Evolutionary conservation across 64 coral and sea anemone species (phyloP), one percentile per base, ranked within the genome.

Genomic region (Pachyseris speciosa): DNA sequence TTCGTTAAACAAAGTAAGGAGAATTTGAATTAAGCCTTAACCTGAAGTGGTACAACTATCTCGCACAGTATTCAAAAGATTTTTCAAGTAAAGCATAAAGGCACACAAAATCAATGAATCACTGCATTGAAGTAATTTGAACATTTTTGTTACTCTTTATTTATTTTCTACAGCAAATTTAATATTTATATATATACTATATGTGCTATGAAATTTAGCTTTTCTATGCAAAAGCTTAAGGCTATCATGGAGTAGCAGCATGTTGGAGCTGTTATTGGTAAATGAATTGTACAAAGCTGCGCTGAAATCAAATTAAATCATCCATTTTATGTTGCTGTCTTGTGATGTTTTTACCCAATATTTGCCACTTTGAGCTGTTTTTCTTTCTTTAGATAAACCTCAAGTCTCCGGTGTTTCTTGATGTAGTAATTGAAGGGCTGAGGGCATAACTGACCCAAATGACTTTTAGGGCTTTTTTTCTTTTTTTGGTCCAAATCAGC

Each of bases 121-220:
- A n/a, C n/a, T 51, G 10, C 1, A 76, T 5, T 26, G 73, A 49
- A 41, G 45, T 7, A 16, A 49, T 19, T 76, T 50, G 26, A 50
- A 44, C 45, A 50, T 29, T 73, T 76, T 74, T 36, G 17, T 20
- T 52, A 79, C 25, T 16, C 34, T 81, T 28, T 81, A 81, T 81
- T 81, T 81, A 81, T 81, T 81, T 81, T 61, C 77, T 81, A 61
- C 60, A 81, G 77, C 53, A 58, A 81, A 81, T 59, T 81, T 22
- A 61, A 63, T 81, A 81, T 81, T 81, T 81, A 81, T 81, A 61
- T 81, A 39, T 45, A 61, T 63, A 37, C 53, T 61, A 38, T 61
- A 61, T 63, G 34, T 58, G 75, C 75, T 76, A 31, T 76, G n/a
- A 37, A 5, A 58, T 55, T 5, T 58, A 33, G 47, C 47, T 79